Percentiles rank a stretch among this genome's conserved stretches.
Conservation (phyloP, 2,888 invertebrate species). For the Yponomeuta cagnagella region DNA sequence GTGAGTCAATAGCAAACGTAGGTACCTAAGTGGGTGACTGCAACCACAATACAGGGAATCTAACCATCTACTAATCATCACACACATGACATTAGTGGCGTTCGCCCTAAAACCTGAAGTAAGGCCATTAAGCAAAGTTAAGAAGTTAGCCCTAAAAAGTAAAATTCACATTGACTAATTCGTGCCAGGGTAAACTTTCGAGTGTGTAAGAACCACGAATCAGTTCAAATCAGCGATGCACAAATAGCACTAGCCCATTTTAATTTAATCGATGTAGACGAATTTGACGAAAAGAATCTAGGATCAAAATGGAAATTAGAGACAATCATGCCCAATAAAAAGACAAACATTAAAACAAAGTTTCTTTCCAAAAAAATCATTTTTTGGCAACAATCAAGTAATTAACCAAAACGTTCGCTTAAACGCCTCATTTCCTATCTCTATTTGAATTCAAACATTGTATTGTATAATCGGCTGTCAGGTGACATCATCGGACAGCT, state of each 20-base stretch:
- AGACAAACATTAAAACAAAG: not conserved
- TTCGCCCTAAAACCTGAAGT: too few species aligned
- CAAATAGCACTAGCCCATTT: too few species aligned
- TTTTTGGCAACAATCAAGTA: not conserved
- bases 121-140: too few species aligned
- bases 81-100: not conserved
- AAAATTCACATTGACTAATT: too few species aligned
- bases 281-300: too few species aligned
- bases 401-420: not conserved
- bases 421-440: not conserved
- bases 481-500: conserved; percentile 14
- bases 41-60: not conserved
- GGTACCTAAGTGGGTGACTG: not conserved
- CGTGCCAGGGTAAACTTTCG: too few species aligned
- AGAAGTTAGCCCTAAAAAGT: too few species aligned
- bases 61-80: not conserved
- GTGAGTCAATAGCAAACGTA: not conserved
- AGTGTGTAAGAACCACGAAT: too few species aligned
- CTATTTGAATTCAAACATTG: conserved; percentile 28
- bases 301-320: not conserved
- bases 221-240: too few species aligned
- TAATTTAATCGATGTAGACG: too few species aligned
- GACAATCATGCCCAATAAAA: not conserved
- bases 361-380: not conserved
- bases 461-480: conserved; percentile 4